phyloP scores from a whole-genome alignment of 1,140 invertebrate genomes.

The Platyura marginata region DNA sequence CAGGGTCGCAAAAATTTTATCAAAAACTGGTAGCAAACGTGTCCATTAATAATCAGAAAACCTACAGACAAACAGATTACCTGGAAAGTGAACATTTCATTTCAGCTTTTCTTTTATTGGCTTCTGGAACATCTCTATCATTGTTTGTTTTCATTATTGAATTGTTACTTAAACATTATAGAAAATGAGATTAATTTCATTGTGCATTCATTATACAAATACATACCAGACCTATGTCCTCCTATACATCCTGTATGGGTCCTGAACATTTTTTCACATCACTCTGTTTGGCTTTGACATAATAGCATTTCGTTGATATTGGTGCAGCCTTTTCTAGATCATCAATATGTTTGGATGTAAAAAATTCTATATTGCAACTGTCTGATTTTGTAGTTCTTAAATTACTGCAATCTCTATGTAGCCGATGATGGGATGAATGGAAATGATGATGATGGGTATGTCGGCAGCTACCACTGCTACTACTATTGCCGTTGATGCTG shows the following conservation, averaged over 20 bases:
- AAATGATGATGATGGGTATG: slow-evolving; percentile 4
- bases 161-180: too few relatives aligned
- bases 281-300: not conserved
- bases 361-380: not conserved
- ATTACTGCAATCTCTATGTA: not conserved
- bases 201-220: too few relatives aligned
- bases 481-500: too few relatives aligned
- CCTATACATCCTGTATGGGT: slow-evolving; percentile 2
- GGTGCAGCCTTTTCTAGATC: not conserved
- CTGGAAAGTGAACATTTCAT: too few relatives aligned
- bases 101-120: too few relatives aligned
- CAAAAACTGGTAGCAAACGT: too few relatives aligned
- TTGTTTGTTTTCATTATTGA: too few relatives aligned
- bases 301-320: not conserved
- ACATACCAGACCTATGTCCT: not conserved
- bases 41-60: too few relatives aligned
- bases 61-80: too few relatives aligned
- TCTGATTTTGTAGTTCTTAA: not conserved
- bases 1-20: too few relatives aligned
- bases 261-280: slow-evolving; percentile 2
- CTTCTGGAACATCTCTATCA: too few relatives aligned
- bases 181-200: too few relatives aligned
- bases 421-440: not conserved
- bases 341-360: not conserved
- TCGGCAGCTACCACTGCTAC: slow-evolving; percentile 15